Evolutionary conservation across 2,113 vertebrate species (phyloP), one percentile per base, ranked within the genome.

Genomic region (Notarius lentiginosus): DNA sequence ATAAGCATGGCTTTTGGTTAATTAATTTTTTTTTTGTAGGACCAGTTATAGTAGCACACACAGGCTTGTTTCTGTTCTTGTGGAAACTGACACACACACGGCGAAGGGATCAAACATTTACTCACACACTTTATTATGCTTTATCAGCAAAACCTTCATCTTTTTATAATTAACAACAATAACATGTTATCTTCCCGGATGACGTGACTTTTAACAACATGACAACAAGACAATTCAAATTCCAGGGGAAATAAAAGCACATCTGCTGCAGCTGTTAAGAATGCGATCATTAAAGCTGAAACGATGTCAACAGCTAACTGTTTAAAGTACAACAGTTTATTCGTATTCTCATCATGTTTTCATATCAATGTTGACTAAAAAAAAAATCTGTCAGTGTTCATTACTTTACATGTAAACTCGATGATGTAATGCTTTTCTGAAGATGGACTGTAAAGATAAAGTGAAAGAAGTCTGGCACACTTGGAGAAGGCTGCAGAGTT

Each of bases 181-280:
- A 51, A 56, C 30, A 60, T 61, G 49, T 60, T 56, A 83, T 83
- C 79, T 77, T 61, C 17, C 30, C n/a, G 2, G 18, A 80, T 86
- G 75, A 80, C 41, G 82, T 58, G n/a, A 51, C 72, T 27, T 77
- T 88, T 41, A 84, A 83, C 70, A 87, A 84, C 86, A 47, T 85
- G 87, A 86, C 89, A 87, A 87, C 68, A 84, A 84, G 86, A 85
- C 83, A 47, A 88, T 66, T 89, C 89, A 89, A 87, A 89, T 79
- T 91, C 88, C 89, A 91, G 18, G 15, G 4, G 20, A 80, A 77
- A 75, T 17, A 82, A 66, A 77, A 49, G 41, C 22, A 72, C 27
- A 58, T 84, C 61, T 73, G 60, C 68, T 51, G 56, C n/a, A 20
- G n/a, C 53, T 63, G 15, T 55, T 18, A 7, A 84, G 60, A 51